phyloP scores from a whole-genome alignment of 2,888 invertebrate species.

The Stomorhina lunata region DNA sequence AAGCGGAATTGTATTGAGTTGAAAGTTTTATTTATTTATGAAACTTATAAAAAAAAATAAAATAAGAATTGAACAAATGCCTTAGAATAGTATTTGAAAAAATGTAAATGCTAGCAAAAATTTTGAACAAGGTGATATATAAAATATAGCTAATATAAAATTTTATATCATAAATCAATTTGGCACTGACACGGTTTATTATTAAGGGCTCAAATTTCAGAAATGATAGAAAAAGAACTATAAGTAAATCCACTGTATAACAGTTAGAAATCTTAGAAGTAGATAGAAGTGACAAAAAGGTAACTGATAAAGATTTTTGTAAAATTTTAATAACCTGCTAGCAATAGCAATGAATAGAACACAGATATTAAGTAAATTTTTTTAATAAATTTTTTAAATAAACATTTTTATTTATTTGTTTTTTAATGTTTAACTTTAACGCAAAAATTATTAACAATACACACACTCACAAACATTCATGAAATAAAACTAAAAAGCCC shows the following conservation, averaged over 20 bases:
- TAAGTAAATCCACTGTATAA: background rate
- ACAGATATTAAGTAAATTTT: conserved; percentile 15
- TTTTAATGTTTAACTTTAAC: conserved; percentile 28
- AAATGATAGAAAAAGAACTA: background rate
- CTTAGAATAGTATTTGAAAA: too few species aligned
- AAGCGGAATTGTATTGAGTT: background rate
- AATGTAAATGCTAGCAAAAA: too few species aligned
- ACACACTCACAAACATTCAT: background rate
- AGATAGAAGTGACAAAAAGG: background rate
- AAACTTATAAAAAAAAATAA: too few species aligned
- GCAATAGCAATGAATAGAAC: conserved; percentile 28
- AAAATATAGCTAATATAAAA: too few species aligned
- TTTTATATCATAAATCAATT: background rate
- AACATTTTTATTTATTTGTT: background rate
- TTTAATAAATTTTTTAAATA: conserved; percentile 29
- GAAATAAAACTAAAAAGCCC: conserved; percentile 30
- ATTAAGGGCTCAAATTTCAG: too few species aligned
- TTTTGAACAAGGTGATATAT: too few species aligned
- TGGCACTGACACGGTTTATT: background rate
- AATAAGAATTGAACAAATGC: too few species aligned
- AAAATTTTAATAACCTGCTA: too few species aligned
- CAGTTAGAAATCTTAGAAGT: background rate
- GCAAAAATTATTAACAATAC: conserved; percentile 28
- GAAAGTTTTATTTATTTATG: background rate
- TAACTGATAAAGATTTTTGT: too few species aligned